Evolutionary conservation across 2,888 invertebrate genomes (phyloP).

Genomic region (Leptogaster cylindrica): DNA sequence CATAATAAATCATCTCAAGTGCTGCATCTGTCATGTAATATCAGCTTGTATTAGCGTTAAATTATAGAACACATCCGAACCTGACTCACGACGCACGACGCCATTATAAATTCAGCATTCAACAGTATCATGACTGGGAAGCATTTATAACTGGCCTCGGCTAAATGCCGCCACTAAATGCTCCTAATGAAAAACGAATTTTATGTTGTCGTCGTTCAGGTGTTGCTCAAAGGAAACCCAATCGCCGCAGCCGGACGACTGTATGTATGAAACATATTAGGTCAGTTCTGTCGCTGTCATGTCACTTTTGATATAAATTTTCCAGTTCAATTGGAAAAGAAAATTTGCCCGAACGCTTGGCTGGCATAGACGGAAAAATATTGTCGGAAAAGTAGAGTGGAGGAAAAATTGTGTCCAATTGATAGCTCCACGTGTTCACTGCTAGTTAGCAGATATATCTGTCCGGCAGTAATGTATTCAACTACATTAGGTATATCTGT

Average conservation of each 20-base stretch:
- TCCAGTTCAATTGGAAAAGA: not conserved
- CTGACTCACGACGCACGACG: no score
- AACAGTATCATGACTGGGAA: not conserved
- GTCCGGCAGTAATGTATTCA: slow-evolving; percentile 9
- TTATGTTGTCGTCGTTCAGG: not conserved
- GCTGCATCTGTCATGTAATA: no score
- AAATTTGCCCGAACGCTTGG: not conserved
- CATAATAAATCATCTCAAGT: no score
- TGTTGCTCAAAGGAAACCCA: no score
- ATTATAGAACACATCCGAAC: no score
- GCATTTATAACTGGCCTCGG: slow-evolving; percentile 7
- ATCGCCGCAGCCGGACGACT: slow-evolving; percentile 1
- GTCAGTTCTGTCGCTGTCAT: slow-evolving; percentile 7
- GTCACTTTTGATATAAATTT: slow-evolving; percentile 8
- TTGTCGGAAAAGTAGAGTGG: not conserved
- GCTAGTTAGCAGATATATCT: no score
- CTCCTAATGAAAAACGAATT: slow-evolving; percentile 10
- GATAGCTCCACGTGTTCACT: not conserved
- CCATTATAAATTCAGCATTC: no score
- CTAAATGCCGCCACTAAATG: slow-evolving; percentile 1
- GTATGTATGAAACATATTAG: not conserved
- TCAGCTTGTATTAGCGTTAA: no score
- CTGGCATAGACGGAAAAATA: not conserved
- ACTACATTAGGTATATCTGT: slow-evolving; percentile 1
- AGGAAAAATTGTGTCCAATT: not conserved